These are phyloP conservation scores for Acrobasis suavella DNA, from an alignment of 2,888 invertebrate genomes.

Conservation along the genomic window DNA sequence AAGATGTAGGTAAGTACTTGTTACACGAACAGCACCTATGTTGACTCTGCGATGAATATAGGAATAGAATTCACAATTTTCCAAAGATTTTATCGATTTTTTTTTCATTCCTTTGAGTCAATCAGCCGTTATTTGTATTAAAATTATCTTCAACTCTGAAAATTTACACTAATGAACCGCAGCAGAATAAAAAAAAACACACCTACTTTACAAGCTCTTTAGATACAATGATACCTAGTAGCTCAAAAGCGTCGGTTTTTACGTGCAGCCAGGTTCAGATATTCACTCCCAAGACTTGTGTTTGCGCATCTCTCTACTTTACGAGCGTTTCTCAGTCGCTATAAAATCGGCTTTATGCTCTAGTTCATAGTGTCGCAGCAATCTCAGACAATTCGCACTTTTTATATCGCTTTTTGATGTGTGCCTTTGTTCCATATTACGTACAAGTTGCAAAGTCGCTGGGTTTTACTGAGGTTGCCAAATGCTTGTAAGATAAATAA, in stretches of 20 bases:
- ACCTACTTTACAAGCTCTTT: no score
- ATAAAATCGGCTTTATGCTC: conserved; percentile 60
- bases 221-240: background rate
- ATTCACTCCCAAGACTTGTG: conserved; percentile 45
- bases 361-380: conserved; percentile 52
- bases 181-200: no score
- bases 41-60: no score
- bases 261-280: conserved; percentile 27
- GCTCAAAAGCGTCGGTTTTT: conserved; percentile 1
- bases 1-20: no score
- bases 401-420: conserved; percentile 47
- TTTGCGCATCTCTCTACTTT: conserved; percentile 55
- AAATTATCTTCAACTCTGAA: no score
- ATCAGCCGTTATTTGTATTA: no score
- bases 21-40: no score
- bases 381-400: conserved; percentile 52
- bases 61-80: no score
- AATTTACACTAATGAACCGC: no score
- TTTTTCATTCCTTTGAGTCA: no score
- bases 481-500: conserved; percentile 3
- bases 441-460: conserved; percentile 22
- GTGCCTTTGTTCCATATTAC: conserved; percentile 26
- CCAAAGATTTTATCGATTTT: no score
- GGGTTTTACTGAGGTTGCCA: conserved; percentile 7
- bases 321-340: conserved; percentile 52